Conservation (phyloP, 2,888 invertebrate genomes). For the Pachliopta kotzebuea region DNA sequence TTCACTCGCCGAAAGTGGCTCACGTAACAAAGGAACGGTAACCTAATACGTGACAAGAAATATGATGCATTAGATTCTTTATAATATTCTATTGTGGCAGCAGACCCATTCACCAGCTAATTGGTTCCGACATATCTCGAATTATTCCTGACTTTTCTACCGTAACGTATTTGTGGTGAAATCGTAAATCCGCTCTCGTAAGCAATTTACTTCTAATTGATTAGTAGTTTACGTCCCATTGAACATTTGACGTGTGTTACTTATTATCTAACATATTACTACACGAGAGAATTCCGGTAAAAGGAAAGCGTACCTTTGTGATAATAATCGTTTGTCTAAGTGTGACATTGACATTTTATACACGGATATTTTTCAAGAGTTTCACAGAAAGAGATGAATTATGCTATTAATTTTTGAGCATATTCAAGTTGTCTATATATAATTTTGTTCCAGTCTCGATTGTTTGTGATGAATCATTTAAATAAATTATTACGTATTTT, state of each 20-base stretch:
- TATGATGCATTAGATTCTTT: conserved; percentile 65
- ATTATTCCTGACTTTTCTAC: conserved; percentile 50
- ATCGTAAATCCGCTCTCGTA: conserved; percentile 51
- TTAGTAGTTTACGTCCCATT: conserved; percentile 19
- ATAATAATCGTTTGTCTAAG: conserved; percentile 4
- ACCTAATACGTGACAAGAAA: conserved; percentile 76
- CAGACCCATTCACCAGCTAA: conserved; percentile 64
- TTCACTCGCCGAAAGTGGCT: conserved; percentile 75
- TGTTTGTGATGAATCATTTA: background rate
- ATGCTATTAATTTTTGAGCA: too few species aligned
- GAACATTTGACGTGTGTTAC: conserved; percentile 8
- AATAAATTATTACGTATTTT: background rate
- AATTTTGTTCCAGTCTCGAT: too few species aligned
- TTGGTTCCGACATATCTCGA: conserved; percentile 59
- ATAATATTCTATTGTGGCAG: conserved; percentile 63
- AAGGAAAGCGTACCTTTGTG: conserved; percentile 10
- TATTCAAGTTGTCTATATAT: too few species aligned
- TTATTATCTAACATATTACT: conserved; percentile 12
- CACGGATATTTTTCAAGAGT: conserved; percentile 19
- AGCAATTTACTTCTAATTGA: conserved; percentile 23
- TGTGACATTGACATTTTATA: background rate
- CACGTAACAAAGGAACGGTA: conserved; percentile 78
- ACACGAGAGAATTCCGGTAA: conserved; percentile 11
- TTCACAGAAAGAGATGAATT: conserved; percentile 20
- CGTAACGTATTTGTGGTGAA: conserved; percentile 51